Base-by-base conservation (phyloP, 2,797 vertebrate genomes). In the Phalanger gymnotis region DNA sequence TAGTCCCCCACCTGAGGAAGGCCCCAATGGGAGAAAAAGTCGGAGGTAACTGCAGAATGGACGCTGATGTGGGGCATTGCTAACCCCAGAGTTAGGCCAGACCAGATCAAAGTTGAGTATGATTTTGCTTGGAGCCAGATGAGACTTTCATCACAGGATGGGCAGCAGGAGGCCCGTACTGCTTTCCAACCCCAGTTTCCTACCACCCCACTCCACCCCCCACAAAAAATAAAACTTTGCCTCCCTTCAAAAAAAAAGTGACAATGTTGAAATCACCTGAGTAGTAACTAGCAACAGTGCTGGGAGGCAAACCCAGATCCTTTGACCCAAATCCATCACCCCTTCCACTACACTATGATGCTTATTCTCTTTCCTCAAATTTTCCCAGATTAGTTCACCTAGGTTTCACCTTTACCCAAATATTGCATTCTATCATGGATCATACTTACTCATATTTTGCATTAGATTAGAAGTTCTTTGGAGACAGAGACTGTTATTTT, bases 31-130 rank as follows among this genome's bases (percentile, higher is more conserved):
- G 22, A 97, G 98, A 31, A 98, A 98, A 91, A 97, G 98, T 93
- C 96, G 97, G 73, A 97, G 98, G 30, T 95, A 92, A 0, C 92
- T 97, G 0, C 97, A 98, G 55, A 98, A 98, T 1, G 73, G 95
- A 1, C 96, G 96, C 51, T 96, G 96, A 11, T 31, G 52, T 0
- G 97, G 97, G 4, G 94, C 96, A 0, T 73, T 96, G 0, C 92
- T 96, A 91, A 96, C 95, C 3, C 96, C 96, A 13, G 97, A 98
- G 31, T 94, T 96, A 94, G 90, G 96, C 27, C 95, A 0, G 89
- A 96, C 54, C 96, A 97, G 98, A 97, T 98, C 40, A 98, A 98
- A 94, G 97, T 97, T 0, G 98, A 98, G 93, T 98, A 98, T 19
- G 98, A 98, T 93, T 98, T 98, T 9, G 91, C 97, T 98, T 98